phyloP scores from a whole-genome alignment of 1,140 invertebrate genomes.

The Drosophila tani region DNA sequence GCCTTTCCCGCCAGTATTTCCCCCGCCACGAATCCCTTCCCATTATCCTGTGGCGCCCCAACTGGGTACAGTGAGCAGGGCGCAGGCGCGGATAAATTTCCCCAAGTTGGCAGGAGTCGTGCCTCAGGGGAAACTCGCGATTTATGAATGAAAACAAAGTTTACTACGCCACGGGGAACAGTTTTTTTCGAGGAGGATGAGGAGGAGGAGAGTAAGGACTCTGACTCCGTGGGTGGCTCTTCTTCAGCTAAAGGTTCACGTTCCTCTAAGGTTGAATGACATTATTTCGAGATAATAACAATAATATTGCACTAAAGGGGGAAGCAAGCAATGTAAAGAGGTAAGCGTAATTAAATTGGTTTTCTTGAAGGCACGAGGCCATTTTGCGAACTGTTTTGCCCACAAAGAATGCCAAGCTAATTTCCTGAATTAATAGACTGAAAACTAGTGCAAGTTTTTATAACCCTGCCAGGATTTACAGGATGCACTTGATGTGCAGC shows the following conservation, averaged over 20 bases:
- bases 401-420: not conserved
- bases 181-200: slow-evolving; percentile 2
- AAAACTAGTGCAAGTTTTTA: slow-evolving; percentile 9
- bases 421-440: slow-evolving; percentile 14
- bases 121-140: slow-evolving; percentile 18
- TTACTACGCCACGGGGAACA: slow-evolving; percentile 53
- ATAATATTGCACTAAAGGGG: not conserved
- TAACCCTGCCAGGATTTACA: not conserved
- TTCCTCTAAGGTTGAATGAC: slow-evolving; percentile 32
- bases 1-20: slow-evolving; percentile 20
- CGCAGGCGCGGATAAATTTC: slow-evolving; percentile 67
- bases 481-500: not conserved
- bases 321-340: slow-evolving; percentile 13
- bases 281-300: slow-evolving; percentile 9
- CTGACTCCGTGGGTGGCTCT: not conserved
- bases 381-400: not conserved
- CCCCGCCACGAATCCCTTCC: not conserved
- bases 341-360: slow-evolving; percentile 8
- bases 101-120: slow-evolving; percentile 9
- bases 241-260: slow-evolving; percentile 24
- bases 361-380: not conserved
- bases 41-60: slow-evolving; percentile 13
- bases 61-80: slow-evolving; percentile 14
- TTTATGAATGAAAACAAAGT: slow-evolving; percentile 66
- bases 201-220: not conserved